phyloP scores from a whole-genome alignment of 2,113 vertebrate genomes.

The Uria aalge region DNA sequence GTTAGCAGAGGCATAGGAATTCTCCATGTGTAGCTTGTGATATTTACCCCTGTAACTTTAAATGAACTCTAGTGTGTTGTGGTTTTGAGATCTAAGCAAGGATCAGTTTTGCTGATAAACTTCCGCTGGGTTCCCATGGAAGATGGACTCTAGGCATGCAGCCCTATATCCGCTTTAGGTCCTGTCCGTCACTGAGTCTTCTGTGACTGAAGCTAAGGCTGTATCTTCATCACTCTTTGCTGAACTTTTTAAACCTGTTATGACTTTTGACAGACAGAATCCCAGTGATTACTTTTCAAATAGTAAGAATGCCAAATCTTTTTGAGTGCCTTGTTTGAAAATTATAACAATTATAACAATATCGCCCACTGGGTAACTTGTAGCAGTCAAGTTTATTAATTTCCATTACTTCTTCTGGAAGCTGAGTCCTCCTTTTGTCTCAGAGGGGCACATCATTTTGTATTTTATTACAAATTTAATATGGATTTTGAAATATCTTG shows the following conservation, averaged over 20 bases:
- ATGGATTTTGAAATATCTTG: background rate
- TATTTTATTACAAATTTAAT: background rate
- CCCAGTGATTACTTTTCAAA: background rate
- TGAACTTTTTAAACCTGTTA: slow-evolving; percentile 28
- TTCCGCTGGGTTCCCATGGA: background rate
- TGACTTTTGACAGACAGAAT: background rate
- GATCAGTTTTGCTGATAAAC: slow-evolving; percentile 35
- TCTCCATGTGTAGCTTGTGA: background rate
- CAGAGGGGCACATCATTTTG: background rate
- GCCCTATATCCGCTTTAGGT: background rate
- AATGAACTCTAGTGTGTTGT: background rate
- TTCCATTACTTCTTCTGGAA: background rate
- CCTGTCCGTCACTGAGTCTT: background rate
- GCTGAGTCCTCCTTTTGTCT: background rate
- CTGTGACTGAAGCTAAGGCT: background rate
- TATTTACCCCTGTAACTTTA: background rate
- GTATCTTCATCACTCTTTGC: background rate
- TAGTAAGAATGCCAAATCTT: background rate
- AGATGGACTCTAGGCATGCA: background rate
- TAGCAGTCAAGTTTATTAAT: background rate
- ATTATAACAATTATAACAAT: background rate
- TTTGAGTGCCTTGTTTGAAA: background rate
- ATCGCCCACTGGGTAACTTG: background rate
- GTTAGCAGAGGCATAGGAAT: background rate
- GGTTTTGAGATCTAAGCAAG: slow-evolving; percentile 8